phyloP scores from a whole-genome alignment of 2,888 invertebrate species.

The Lissocephala sabroskyi region DNA sequence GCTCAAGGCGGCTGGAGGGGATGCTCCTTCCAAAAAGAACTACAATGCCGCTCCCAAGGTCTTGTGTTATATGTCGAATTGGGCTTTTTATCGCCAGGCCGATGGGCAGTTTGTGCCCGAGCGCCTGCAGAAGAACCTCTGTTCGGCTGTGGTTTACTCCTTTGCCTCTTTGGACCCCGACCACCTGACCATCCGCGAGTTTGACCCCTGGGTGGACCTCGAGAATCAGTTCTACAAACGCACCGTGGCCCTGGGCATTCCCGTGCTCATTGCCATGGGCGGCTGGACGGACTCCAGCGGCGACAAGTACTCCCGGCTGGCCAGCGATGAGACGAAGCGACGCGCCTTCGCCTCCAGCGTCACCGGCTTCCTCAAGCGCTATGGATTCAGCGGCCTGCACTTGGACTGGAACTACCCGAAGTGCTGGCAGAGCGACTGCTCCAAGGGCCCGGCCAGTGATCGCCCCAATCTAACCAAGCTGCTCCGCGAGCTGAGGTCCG shows the following conservation, averaged over 20 bases:
- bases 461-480: conserved; percentile 85
- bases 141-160: conserved; percentile 92
- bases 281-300: conserved; percentile 96
- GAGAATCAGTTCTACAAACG: conserved; percentile 89
- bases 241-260: conserved; percentile 79
- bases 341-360: conserved; percentile 81
- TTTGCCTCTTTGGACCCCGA: conserved; percentile 90
- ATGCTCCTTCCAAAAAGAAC: conserved; percentile 42
- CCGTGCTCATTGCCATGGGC: conserved; percentile 87
- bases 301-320: conserved; percentile 87
- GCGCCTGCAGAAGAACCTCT: conserved; percentile 84
- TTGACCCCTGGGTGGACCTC: conserved; percentile 91
- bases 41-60: conserved; percentile 74
- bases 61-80: conserved; percentile 90
- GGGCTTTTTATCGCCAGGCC: conserved; percentile 88
- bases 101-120: conserved; percentile 91
- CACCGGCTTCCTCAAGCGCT: conserved; percentile 80
- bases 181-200: conserved; percentile 82
- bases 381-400: conserved; percentile 90
- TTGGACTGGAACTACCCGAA: conserved; percentile 96
- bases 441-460: conserved; percentile 84
- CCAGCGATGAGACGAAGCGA: conserved; percentile 78
- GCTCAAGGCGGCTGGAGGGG: conserved; percentile 27
- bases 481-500: conserved; percentile 75
- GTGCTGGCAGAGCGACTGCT: conserved; percentile 93